Percentiles rank a stretch among this genome's conserved stretches.
Evolutionary conservation across 2,888 invertebrate species (phyloP).

Genomic region (Heliconius sara): DNA sequence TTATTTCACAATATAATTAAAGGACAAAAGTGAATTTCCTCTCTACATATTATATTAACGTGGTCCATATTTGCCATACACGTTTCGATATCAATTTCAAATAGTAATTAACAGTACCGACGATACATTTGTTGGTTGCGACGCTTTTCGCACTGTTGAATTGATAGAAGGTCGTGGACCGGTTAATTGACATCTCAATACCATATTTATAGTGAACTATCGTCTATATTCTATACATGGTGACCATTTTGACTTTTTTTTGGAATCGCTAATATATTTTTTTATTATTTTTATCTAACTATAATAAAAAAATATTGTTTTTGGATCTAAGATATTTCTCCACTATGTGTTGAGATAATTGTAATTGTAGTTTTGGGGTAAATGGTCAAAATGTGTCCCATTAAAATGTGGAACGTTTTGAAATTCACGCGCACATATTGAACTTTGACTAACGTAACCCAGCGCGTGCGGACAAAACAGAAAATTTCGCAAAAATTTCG

Average conservation of each 20-base stretch:
- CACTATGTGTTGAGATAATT: no score
- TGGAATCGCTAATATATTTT: no score
- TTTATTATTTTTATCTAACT: no score
- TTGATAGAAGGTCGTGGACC: neutral
- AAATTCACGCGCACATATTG: no score
- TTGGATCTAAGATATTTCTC: no score
- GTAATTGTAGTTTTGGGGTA: no score
- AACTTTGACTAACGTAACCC: no score
- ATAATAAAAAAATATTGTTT: no score
- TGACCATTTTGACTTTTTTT: neutral
- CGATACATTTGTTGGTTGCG: neutral
- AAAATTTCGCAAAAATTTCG: no score
- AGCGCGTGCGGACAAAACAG: no score
- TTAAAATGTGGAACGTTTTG: no score
- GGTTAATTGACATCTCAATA: neutral
- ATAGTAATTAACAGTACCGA: neutral
- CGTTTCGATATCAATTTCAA: neutral
- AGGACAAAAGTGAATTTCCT: neutral
- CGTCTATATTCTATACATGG: neutral
- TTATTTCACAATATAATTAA: neutral
- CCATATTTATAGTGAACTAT: neutral
- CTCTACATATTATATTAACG: neutral
- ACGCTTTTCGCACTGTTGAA: conserved; percentile 1
- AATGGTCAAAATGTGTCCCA: no score
- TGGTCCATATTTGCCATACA: neutral